A percentile compares a stretch with the other conserved stretches of the same genome.
These are phyloP conservation scores for Phragmatobia fuliginosa DNA, from an alignment of 2,888 invertebrate genomes.

Conservation along the genomic window DNA sequence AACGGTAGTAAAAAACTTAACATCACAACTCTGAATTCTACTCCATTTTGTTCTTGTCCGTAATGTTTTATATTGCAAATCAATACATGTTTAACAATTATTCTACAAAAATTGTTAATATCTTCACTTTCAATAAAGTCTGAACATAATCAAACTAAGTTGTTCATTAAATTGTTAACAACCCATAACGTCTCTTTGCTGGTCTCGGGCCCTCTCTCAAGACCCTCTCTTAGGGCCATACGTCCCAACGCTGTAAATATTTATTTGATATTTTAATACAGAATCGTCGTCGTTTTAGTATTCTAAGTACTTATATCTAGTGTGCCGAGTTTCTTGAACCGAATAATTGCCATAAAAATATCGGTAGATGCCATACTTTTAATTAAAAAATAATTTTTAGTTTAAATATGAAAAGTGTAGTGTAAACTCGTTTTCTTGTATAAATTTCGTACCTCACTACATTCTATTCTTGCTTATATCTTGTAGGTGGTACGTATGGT, in stretches of 20 bases:
- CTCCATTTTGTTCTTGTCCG: neutral
- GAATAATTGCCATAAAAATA: conserved; percentile 78
- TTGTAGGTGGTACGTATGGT: conserved; percentile 56
- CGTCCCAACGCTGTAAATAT: too few species aligned
- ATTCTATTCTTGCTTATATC: conserved; percentile 66
- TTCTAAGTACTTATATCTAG: conserved; percentile 23
- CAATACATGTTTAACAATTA: too few species aligned
- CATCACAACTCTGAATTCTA: neutral
- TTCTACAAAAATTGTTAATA: too few species aligned
- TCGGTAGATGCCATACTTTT: conserved; percentile 82
- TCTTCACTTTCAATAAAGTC: neutral
- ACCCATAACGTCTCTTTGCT: too few species aligned
- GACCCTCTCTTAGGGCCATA: too few species aligned
- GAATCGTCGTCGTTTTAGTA: conserved; percentile 6
- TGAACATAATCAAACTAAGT: neutral
- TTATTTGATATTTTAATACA: neutral
- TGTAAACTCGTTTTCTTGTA: conserved; percentile 68
- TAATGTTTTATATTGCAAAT: neutral
- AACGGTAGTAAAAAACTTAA: too few species aligned
- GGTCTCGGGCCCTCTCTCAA: too few species aligned
- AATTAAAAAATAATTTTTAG: conserved; percentile 64
- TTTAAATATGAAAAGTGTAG: conserved; percentile 63
- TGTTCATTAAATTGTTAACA: too few species aligned
- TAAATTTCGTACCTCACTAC: conserved; percentile 72
- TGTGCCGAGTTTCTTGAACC: conserved; percentile 53